Conservation (phyloP, 2,797 vertebrate species). For the Phoebastria nigripes region DNA sequence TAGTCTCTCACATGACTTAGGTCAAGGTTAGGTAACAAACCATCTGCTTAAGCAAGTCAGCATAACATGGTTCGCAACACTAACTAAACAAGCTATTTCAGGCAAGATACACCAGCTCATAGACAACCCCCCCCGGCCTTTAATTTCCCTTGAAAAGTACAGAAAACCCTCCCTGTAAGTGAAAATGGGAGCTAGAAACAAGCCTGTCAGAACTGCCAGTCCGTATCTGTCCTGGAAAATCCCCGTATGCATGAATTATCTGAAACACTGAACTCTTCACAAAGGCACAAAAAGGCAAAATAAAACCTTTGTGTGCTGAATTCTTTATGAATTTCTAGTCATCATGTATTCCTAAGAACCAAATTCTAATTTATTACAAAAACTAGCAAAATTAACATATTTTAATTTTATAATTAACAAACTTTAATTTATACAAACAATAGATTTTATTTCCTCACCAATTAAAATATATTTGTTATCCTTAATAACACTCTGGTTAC, state of each 20-base stretch:
- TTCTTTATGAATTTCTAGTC: neutral
- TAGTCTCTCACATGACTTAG: neutral
- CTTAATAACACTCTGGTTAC: neutral
- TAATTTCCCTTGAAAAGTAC: neutral
- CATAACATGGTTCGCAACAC: rapidly evolving
- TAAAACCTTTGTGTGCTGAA: neutral
- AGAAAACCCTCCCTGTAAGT: neutral
- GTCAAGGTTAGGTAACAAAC: neutral
- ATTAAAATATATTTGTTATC: neutral
- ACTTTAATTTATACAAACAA: neutral
- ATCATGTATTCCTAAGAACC: neutral
- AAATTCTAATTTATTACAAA: neutral
- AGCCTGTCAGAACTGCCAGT: neutral
- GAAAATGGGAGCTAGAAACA: neutral
- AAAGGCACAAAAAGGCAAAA: neutral
- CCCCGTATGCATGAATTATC: rapidly evolving
- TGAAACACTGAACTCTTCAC: neutral
- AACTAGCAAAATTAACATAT: neutral
- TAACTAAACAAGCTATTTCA: neutral
- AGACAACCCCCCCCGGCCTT: neutral
- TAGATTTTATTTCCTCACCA: neutral
- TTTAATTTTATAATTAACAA: neutral
- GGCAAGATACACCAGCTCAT: neutral
- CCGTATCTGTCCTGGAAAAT: neutral
- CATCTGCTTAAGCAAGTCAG: neutral